Conservation (phyloP, 2,797 vertebrate species). For the Anguilla obscura region DNA sequence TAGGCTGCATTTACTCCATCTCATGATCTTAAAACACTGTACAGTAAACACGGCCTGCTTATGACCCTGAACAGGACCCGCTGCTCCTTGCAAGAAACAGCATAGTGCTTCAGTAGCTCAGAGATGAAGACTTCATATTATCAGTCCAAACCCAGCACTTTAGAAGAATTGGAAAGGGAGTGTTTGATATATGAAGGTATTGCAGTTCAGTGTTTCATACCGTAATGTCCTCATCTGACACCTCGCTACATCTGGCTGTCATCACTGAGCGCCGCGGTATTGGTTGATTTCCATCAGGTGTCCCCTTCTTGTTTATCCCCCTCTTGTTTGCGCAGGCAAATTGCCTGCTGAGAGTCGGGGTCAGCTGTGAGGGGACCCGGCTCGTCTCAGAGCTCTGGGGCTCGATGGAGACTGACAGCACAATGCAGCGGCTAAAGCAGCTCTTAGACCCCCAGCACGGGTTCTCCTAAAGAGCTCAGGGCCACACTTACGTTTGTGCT, state of each 20-base stretch:
- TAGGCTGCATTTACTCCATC: neutral
- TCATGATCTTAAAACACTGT: neutral
- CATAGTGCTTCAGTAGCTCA: neutral
- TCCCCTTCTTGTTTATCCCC: neutral
- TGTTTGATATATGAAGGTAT: neutral
- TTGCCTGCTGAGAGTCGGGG: neutral
- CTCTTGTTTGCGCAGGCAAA: neutral
- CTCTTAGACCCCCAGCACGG: neutral
- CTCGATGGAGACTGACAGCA: neutral
- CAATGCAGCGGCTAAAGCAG: neutral
- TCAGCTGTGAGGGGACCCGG: neutral
- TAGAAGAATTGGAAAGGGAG: neutral
- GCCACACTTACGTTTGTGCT: neutral
- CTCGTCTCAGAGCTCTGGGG: neutral
- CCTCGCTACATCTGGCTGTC: neutral
- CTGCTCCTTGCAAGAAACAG: neutral
- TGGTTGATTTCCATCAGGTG: neutral
- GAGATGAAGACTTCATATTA: neutral
- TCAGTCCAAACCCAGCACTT: neutral
- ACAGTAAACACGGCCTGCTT: neutral
- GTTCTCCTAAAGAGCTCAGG: neutral
- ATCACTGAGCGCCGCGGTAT: neutral
- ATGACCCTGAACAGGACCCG: neutral
- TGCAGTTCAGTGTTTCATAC: neutral
- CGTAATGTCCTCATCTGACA: neutral